Percentiles rank a stretch among this genome's conserved stretches.
These are phyloP conservation scores for Drosophila punjabiensis DNA, from an alignment of 1,140 invertebrate species.

Conservation along the genomic window DNA sequence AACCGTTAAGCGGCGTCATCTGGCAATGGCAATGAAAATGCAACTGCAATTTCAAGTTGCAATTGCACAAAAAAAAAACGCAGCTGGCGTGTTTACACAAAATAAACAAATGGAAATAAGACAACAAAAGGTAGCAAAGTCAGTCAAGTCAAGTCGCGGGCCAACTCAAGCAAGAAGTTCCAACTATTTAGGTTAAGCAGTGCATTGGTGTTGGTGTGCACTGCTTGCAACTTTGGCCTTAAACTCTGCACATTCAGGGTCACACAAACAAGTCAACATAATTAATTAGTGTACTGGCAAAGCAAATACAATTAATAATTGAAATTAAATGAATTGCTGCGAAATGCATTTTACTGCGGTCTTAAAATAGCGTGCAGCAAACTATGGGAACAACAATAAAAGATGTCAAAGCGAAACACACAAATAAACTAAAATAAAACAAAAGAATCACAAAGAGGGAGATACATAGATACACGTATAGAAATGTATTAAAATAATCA, in stretches of 20 bases:
- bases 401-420: conserved; percentile 51
- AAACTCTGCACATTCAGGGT: conserved; percentile 37
- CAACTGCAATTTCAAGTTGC: conserved; percentile 36
- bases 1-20: conserved; percentile 51
- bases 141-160: conserved; percentile 33
- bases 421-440: conserved; percentile 32
- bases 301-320: conserved; percentile 45
- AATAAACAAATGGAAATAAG: conserved; percentile 46
- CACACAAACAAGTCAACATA: conserved; percentile 19
- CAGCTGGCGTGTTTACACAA: conserved; percentile 48
- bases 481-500: conserved; percentile 10
- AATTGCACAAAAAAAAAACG: conserved; percentile 16
- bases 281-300: conserved; percentile 16
- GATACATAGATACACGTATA: background rate
- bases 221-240: conserved; percentile 41
- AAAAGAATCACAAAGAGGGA: conserved; percentile 15
- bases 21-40: conserved; percentile 57
- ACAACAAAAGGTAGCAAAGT: conserved; percentile 12
- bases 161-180: conserved; percentile 41
- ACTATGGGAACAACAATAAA: conserved; percentile 55
- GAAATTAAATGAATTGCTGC: conserved; percentile 44
- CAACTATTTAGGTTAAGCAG: conserved; percentile 26
- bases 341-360: conserved; percentile 28
- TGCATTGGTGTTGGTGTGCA: conserved; percentile 7
- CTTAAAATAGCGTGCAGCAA: conserved; percentile 62